Evolutionary conservation across 2,888 invertebrate genomes (phyloP), one percentile per base, ranked within the genome.

Genomic region (Melangyna quadrimaculata): DNA sequence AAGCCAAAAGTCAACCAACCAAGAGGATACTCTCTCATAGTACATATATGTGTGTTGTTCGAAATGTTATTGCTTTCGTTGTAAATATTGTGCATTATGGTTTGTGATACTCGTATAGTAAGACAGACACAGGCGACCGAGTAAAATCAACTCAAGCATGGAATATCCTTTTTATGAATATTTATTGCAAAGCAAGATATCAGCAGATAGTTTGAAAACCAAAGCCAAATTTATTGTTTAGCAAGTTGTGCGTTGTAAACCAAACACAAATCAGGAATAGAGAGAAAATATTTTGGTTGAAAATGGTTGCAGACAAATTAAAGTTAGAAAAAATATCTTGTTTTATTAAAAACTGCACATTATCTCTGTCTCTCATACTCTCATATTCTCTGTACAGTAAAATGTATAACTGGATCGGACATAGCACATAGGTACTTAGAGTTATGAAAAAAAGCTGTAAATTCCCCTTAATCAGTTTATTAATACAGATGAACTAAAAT

Each of bases 1-100:
- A 45, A 65, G 65, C 45, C 45, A 19, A 65, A 65, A 65, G 45
- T 22, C 65, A 65, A 32, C 65, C 65, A 45, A 65, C 29, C 65
- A 45, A 65, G 45, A 45, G 65, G 27, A 63, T 29, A 12, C n/a
- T n/a, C n/a, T n/a, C n/a, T n/a, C n/a, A n/a, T n/a, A n/a, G n/a
- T n/a, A n/a, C n/a, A n/a, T 32, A 63, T n/a, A 19, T 45, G 43
- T 43, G 43, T 45, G 40, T 63, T 29, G 45, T 45, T 65, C 29
- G 45, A 45, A 24, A 45, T 45, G 65, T 45, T 45, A 45, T 65
- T 45, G 65, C 29, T 65, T 14, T 65, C 19, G 29, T 24, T 19
- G 27, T 17, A 45, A n/a, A 45, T 65, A 3, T 65, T 65, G 3
- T 65, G 19, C 40, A 45, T 65, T 32, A 9, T 65, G 45, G 45